Evolutionary conservation across 2,888 invertebrate genomes (phyloP).

Genomic region (Empis stercorea): DNA sequence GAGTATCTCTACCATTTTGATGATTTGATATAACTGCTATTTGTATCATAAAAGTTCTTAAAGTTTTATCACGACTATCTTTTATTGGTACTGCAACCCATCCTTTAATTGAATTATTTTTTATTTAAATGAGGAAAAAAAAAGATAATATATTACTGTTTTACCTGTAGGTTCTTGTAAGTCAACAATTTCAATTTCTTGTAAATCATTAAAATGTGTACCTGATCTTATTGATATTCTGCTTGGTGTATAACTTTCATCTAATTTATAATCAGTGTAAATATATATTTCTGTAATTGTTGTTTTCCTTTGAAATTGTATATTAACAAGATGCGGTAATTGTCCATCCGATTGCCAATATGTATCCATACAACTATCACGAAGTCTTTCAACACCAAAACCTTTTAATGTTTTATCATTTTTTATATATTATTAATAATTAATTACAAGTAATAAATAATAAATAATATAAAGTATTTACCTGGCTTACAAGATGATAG

Average conservation of each 20-base stretch:
- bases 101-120: constrained; percentile 41
- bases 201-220: constrained; percentile 91
- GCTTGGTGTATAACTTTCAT: constrained; percentile 98
- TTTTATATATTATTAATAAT: no score
- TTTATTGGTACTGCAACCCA: constrained; percentile 92
- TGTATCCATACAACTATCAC: constrained; percentile 91
- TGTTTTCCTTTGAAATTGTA: constrained; percentile 90
- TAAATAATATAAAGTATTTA: constrained; percentile 24
- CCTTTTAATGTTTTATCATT: no score
- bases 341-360: constrained; percentile 99
- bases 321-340: constrained; percentile 92
- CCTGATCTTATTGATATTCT: constrained; percentile 87
- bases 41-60: constrained; percentile 93
- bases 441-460: neutral
- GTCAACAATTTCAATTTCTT: constrained; percentile 89
- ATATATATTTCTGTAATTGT: constrained; percentile 91
- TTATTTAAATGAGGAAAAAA: neutral
- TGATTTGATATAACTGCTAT: constrained; percentile 95
- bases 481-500: constrained; percentile 97
- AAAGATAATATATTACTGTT: neutral
- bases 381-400: constrained; percentile 92
- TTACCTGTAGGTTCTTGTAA: constrained; percentile 77
- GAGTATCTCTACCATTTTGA: constrained; percentile 97
- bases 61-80: constrained; percentile 73
- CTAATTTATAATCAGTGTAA: constrained; percentile 94